Evolutionary conservation across 2,113 vertebrate species (phyloP).

Genomic region (Ceyx margarethae): DNA sequence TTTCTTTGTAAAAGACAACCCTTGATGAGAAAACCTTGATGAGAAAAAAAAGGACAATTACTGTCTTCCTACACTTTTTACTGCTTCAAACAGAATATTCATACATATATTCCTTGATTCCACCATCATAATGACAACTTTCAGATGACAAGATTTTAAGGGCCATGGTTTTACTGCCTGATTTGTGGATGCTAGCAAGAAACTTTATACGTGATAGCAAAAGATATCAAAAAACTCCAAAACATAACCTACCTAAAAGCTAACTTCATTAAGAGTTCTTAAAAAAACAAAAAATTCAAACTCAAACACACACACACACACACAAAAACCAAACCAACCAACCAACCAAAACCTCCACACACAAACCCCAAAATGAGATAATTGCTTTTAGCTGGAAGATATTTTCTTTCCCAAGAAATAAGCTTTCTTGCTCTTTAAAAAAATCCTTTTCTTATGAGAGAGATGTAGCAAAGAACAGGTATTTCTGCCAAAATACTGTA

Average conservation of each 20-base stretch:
- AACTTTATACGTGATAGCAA: neutral
- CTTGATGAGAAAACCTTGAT: neutral
- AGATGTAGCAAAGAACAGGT: neutral
- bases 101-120: neutral
- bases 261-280: neutral
- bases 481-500: neutral
- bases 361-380: neutral
- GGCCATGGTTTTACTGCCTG: neutral
- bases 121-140: neutral
- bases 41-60: neutral
- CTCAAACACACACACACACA: neutral
- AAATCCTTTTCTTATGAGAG: neutral
- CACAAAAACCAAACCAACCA: neutral
- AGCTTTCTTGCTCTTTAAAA: neutral
- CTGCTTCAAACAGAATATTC: neutral
- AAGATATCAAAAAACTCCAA: neutral
- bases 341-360: rapidly evolving
- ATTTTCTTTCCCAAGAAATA: neutral
- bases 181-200: neutral
- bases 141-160: neutral
- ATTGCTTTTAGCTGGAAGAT: neutral
- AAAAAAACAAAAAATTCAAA: neutral
- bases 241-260: neutral
- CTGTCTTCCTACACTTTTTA: neutral
- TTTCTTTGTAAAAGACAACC: neutral